These are phyloP conservation scores for Ptilorrhoa leucosticta DNA, from an alignment of 2,113 vertebrate genomes.

Conservation along the genomic window DNA sequence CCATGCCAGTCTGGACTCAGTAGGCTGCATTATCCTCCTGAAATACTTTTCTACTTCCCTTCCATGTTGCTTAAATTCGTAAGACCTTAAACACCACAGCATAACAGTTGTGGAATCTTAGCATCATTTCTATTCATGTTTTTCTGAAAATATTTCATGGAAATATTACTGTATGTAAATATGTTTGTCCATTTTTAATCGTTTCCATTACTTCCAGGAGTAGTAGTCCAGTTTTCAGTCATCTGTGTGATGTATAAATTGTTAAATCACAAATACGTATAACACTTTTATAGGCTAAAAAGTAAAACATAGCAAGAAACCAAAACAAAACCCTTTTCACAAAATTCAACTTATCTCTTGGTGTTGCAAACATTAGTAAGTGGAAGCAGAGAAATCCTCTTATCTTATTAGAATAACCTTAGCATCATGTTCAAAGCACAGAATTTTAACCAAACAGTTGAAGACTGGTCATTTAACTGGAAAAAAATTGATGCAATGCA, in stretches of 20 bases:
- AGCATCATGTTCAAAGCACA: neutral
- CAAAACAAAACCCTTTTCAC: neutral
- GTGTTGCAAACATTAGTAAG: neutral
- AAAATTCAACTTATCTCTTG: neutral
- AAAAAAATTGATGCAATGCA: neutral
- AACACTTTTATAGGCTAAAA: neutral
- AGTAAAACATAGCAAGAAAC: neutral
- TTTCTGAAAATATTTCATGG: neutral
- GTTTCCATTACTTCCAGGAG: neutral
- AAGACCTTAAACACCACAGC: neutral
- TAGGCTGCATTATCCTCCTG: neutral
- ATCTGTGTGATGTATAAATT: neutral
- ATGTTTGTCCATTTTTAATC: neutral
- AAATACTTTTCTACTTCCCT: neutral
- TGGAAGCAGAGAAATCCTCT: neutral
- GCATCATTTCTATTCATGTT: neutral
- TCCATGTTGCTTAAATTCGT: neutral
- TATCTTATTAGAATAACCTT: neutral
- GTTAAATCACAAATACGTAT: neutral
- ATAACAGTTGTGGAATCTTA: neutral
- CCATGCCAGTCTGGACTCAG: neutral
- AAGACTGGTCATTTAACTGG: neutral
- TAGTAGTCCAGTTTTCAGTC: neutral
- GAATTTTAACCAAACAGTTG: neutral
- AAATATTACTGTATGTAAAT: neutral